phyloP scores from a whole-genome alignment of 2,888 invertebrate species.

The Stenurella melanura region DNA sequence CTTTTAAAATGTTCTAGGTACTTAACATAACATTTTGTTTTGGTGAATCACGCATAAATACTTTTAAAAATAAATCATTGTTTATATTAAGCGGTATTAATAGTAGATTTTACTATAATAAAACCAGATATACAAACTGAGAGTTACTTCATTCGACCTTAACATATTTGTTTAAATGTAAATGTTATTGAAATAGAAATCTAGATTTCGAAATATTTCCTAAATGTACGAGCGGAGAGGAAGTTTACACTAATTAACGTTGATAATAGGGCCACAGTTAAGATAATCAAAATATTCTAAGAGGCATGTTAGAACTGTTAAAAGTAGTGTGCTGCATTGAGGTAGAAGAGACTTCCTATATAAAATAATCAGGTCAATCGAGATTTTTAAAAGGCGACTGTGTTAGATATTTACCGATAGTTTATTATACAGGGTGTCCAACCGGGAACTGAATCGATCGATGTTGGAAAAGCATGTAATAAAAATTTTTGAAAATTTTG shows the following conservation, averaged over 20 bases:
- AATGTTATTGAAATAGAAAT: slow-evolving; percentile 27
- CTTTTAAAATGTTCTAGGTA: slow-evolving; percentile 30
- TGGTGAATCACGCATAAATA: slow-evolving; percentile 44
- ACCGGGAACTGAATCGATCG: too few relatives aligned
- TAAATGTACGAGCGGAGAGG: slow-evolving; percentile 21
- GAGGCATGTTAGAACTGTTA: too few relatives aligned
- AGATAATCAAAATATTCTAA: slow-evolving; percentile 11
- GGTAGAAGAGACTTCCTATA: too few relatives aligned
- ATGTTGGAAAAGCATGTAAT: too few relatives aligned
- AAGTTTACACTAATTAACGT: slow-evolving; percentile 22
- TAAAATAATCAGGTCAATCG: too few relatives aligned
- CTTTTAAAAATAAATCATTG: slow-evolving; percentile 46
- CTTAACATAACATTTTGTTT: slow-evolving; percentile 32
- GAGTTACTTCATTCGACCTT: slow-evolving; percentile 40
- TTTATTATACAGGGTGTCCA: too few relatives aligned
- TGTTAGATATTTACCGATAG: too few relatives aligned
- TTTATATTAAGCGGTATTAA: slow-evolving; percentile 47
- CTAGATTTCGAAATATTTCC: slow-evolving; percentile 34
- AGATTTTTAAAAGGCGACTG: too few relatives aligned
- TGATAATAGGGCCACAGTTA: slow-evolving; percentile 22
- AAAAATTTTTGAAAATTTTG: too few relatives aligned
- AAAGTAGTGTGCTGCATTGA: too few relatives aligned
- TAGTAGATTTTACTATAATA: slow-evolving; percentile 46
- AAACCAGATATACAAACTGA: slow-evolving; percentile 37
- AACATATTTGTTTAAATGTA: slow-evolving; percentile 33